Conservation (phyloP, 2,797 vertebrate species). For the Heliangelus exortis region DNA sequence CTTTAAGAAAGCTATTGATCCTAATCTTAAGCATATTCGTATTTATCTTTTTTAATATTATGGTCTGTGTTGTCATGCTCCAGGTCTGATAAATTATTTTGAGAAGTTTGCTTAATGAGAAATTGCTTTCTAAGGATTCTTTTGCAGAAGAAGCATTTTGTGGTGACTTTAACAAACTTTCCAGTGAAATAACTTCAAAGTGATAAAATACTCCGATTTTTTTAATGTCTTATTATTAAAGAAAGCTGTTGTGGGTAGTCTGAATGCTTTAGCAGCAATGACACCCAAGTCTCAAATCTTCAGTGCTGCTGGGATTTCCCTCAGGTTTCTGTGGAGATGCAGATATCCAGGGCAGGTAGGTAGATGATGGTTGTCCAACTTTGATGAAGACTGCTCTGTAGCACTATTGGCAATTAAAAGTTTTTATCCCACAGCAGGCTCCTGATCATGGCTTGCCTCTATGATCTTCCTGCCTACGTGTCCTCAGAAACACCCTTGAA, state of each 20-base stretch:
- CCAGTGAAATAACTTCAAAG: background rate
- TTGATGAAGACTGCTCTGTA: background rate
- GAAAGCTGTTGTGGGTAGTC: background rate
- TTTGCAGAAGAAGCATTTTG: background rate
- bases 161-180: background rate
- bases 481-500: background rate
- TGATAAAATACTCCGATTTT: background rate
- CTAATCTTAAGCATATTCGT: background rate
- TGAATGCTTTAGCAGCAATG: background rate
- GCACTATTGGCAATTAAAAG: background rate
- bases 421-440: background rate
- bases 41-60: background rate
- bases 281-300: background rate
- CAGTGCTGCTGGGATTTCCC: background rate
- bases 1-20: background rate
- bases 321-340: background rate
- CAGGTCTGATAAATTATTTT: background rate
- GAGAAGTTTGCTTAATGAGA: background rate
- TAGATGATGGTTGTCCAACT: background rate
- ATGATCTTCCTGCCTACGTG: background rate
- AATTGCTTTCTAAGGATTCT: background rate
- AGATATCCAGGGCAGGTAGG: background rate
- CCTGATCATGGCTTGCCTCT: background rate
- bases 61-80: background rate
- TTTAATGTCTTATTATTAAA: background rate